These are phyloP conservation scores for Campoplex capitator DNA, from an alignment of 2,888 invertebrate species.

Conservation along the genomic window DNA sequence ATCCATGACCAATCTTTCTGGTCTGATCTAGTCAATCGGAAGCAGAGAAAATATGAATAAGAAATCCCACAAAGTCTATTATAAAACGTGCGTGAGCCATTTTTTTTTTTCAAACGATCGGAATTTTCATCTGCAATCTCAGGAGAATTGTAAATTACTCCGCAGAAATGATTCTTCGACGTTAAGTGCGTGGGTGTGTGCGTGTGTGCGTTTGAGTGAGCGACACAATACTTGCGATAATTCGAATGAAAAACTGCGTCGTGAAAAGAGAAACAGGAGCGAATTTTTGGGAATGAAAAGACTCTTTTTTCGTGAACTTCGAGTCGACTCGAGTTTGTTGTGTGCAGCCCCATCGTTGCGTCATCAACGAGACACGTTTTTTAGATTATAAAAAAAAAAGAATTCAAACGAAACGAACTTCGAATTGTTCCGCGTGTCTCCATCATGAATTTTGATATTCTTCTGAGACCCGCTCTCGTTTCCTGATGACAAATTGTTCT, in stretches of 20 bases:
- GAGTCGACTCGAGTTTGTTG: slow-evolving; percentile 33
- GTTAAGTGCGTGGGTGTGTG: slow-evolving; percentile 40
- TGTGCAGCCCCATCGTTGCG: slow-evolving; percentile 35
- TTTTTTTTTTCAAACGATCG: slow-evolving; percentile 9
- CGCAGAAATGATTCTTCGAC: slow-evolving; percentile 38
- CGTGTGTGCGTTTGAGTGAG: slow-evolving; percentile 11
- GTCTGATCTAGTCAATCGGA: slow-evolving; percentile 63
- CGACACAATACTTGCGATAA: slow-evolving; percentile 43
- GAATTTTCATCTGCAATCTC: slow-evolving; percentile 36
- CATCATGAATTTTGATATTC: slow-evolving; percentile 54
- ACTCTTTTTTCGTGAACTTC: slow-evolving; percentile 44
- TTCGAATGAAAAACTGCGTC: not conserved
- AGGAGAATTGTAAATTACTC: slow-evolving; percentile 50
- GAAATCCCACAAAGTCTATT: slow-evolving; percentile 17
- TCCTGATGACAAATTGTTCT: slow-evolving; percentile 34
- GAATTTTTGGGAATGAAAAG: slow-evolving; percentile 8
- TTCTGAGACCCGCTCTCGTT: slow-evolving; percentile 23
- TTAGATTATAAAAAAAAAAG: not conserved
- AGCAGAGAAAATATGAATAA: slow-evolving; percentile 5
- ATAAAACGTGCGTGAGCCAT: slow-evolving; percentile 31
- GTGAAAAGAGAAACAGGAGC: not conserved
- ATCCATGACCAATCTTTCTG: slow-evolving; percentile 44
- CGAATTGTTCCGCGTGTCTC: slow-evolving; percentile 39
- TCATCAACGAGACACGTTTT: slow-evolving; percentile 11
- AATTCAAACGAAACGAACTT: slow-evolving; percentile 2